These are phyloP conservation scores for Epiblema foenella DNA, from an alignment of 2,888 invertebrate genomes.

Conservation along the genomic window DNA sequence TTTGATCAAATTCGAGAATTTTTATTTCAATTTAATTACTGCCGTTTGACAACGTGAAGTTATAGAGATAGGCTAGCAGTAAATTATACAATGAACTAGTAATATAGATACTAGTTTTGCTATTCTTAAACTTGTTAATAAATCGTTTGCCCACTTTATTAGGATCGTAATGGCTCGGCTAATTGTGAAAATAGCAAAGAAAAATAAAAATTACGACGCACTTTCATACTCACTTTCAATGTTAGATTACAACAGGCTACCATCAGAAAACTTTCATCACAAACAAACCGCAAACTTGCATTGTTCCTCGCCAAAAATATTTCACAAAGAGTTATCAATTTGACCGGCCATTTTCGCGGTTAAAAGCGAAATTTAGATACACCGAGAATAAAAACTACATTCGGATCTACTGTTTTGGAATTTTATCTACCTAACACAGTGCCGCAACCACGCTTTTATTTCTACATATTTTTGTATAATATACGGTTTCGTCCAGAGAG, in stretches of 20 bases:
- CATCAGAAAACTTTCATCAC: conserved; percentile 37
- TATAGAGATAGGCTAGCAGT: no score
- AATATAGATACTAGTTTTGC: no score
- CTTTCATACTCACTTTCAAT: conserved; percentile 1
- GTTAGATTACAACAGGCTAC: conserved; percentile 11
- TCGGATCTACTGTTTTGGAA: conserved; percentile 26
- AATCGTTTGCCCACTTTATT: no score
- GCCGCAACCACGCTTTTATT: conserved; percentile 15
- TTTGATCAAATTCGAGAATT: no score
- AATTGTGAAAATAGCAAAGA: no score
- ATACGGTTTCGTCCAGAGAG: conserved; percentile 3
- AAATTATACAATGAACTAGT: no score
- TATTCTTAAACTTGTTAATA: no score
- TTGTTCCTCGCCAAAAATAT: conserved; percentile 55
- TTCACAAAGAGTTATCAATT: conserved; percentile 62
- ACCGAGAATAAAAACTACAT: conserved; percentile 38
- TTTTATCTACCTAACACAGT: conserved; percentile 18
- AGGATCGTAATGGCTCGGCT: no score
- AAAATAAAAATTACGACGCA: no score
- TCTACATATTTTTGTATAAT: not conserved
- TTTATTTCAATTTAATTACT: no score
- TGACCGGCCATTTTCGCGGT: conserved; percentile 52
- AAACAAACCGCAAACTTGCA: conserved; percentile 54
- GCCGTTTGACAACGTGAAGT: no score
- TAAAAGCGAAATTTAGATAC: conserved; percentile 53